Percentiles rank a stretch among this genome's conserved stretches.
These are phyloP conservation scores for Callocephalon fimbriatum DNA, from an alignment of 2,113 vertebrate genomes.

Conservation along the genomic window DNA sequence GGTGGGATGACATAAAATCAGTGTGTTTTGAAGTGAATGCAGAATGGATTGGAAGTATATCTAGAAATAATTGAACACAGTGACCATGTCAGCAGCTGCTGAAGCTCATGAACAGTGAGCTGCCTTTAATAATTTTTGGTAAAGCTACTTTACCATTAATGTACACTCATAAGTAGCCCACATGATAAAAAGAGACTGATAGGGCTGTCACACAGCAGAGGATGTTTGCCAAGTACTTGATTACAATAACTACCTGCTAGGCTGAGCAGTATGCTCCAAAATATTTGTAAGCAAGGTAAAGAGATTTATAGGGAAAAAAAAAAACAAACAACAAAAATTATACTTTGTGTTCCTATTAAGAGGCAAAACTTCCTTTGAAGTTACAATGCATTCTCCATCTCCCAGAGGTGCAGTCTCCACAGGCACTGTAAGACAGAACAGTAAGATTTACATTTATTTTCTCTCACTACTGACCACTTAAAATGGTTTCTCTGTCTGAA, in stretches of 20 bases:
- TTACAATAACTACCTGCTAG: neutral
- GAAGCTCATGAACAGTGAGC: neutral
- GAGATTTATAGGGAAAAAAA: neutral
- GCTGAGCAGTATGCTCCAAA: neutral
- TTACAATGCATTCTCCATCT: neutral
- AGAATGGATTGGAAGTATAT: neutral
- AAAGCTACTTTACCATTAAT: slow-evolving; percentile 34
- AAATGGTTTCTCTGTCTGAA: neutral
- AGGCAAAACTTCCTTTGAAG: neutral
- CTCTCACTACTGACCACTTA: neutral
- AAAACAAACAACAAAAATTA: neutral
- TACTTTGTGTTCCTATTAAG: neutral
- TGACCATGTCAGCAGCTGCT: neutral
- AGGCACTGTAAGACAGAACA: neutral
- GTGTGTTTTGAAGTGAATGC: neutral
- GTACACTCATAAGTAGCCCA: slow-evolving; percentile 1
- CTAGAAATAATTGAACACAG: neutral
- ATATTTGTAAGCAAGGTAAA: neutral
- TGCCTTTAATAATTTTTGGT: slow-evolving; percentile 9
- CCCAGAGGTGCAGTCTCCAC: neutral
- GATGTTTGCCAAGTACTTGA: neutral
- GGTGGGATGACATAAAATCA: neutral
- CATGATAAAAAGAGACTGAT: neutral
- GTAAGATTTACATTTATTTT: neutral
- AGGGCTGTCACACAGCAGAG: neutral